Base-by-base conservation (phyloP, 2,888 invertebrate species). In the Meghimatium bilineatum region DNA sequence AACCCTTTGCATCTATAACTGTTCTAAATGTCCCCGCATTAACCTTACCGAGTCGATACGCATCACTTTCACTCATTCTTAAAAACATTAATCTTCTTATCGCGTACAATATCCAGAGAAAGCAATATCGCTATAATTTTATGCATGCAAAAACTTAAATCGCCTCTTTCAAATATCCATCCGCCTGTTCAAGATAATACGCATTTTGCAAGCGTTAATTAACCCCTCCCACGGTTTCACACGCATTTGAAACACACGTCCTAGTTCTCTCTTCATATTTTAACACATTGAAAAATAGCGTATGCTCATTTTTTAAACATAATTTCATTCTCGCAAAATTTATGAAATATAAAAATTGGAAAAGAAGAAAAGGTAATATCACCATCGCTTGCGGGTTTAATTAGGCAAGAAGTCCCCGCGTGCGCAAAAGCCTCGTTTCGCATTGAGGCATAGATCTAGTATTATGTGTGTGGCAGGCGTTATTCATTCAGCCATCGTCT, bases 331-430 rank as follows among this genome's bases (percentile, higher is more conserved):
- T 66, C n/a, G 17, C 36, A n/a, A 38, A 77, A 77, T 63, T n/a
- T 63, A 66, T 66, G 77, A 77, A 56, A 60, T 36, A 56, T n/a
- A 66, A 77, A 60, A 38, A 66, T n/a, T 6, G 5, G n/a, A n/a
- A 60, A 38, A 36, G 12, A 44, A 17, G 66, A 29, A 63, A 38
- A 36, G 17, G 20, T n/a, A 77, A 26, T 77, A 56, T 29, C 52
- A 17, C 63, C 66, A 63, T 44, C 2, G 34, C 63, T 56, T 66
- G 17, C 77, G 77, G 38, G 77, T 77, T 77, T 77, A 77, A 77
- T 77, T 77, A 77, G 44, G 77, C 77, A 77, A 77, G 77, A 77
- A 77, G 60, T 66, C n/a, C 26, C 66, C 14, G 38, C 77, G 77
- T 36, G 66, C 26, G 56, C 52, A 36, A 66, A 66, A 77, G 38